Percentiles rank a stretch among this genome's conserved stretches.
These are phyloP conservation scores for Caenorhabditis wallacei DNA, from an alignment of 2,888 invertebrate species.

Conservation along the genomic window DNA sequence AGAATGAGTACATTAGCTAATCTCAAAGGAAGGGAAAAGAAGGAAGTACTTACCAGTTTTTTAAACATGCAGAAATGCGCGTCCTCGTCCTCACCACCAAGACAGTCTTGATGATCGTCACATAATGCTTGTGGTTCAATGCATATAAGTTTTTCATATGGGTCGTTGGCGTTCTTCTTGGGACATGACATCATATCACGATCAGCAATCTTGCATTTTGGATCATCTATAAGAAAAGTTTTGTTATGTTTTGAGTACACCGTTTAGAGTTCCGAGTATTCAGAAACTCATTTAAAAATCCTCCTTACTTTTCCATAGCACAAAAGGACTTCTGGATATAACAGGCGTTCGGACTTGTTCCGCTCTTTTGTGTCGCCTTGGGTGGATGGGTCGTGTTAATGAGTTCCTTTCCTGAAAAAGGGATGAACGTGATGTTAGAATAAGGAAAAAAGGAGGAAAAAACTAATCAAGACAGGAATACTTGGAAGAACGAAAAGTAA, in stretches of 20 bases:
- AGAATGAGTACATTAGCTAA: constrained; percentile 15
- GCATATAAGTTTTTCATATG: constrained; percentile 37
- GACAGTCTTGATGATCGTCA: constrained; percentile 66
- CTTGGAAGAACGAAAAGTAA: constrained; percentile 10
- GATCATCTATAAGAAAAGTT: constrained; percentile 48
- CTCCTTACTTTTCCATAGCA: constrained; percentile 39
- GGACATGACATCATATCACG: constrained; percentile 60
- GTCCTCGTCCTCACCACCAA: constrained; percentile 69
- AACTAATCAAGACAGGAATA: constrained; percentile 48
- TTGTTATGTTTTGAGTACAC: constrained; percentile 17
- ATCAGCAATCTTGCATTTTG: constrained; percentile 42
- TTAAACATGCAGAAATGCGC: constrained; percentile 69
- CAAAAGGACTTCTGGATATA: constrained; percentile 24
- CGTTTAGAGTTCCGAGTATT: neutral
- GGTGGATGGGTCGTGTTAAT: constrained; percentile 46
- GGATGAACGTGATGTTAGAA: constrained; percentile 6
- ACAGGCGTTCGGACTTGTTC: constrained; percentile 28
- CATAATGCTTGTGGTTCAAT: constrained; percentile 62
- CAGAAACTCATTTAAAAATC: neutral
- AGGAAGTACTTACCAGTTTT: constrained; percentile 52
- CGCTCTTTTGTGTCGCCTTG: constrained; percentile 54
- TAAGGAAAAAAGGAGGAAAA: constrained; percentile 13
- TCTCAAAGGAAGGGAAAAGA: neutral
- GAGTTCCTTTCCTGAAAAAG: constrained; percentile 40
- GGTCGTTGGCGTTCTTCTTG: constrained; percentile 26